Evolutionary conservation across 2,797 vertebrate species (phyloP), one percentile per base, ranked within the genome.

Genomic region (Sebastes paucispinis): DNA sequence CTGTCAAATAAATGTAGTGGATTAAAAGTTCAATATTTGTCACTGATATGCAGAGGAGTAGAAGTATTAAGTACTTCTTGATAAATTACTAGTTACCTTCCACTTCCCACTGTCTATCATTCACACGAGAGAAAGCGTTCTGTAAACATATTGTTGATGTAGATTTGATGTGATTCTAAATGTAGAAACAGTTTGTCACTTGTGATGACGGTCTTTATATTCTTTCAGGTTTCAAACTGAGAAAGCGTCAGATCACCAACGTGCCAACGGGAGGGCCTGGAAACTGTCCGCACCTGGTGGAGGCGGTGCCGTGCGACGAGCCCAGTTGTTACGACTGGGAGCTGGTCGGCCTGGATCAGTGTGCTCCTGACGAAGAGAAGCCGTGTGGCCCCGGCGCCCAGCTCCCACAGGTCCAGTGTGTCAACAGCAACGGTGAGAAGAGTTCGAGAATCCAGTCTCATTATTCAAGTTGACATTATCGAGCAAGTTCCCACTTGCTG

Each of bases 301-400:
- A 99, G 95, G 97, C 97, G 47, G 95, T 99, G 79, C 97, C 98
- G 0, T 99, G 98, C 72, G 98, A 99, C 5, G 97, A 99, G 39
- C 98, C 98, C 12, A 95, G 94, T 16, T 99, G 98, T 83, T 97
- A 96, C 6, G 92, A 95, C 60, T 99, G 98, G 98, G 95, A 92
- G 57, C 91, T 97, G 43, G 75, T 92, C 8, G 89, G 94, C 36
- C 91, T 99, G 29, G 96, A 97, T 36, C 93, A 94, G 59, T 99
- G 98, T 27, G 74, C 97, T 36, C 97, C 98, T 0, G 96, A 94
- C 3, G 96, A 96, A 0, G 96, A 94, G 63, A 96, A 91, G 77
- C 88, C 91, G 0, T 99, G 98, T 55, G 98, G 98, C 4, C 91
- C 96, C 0, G 98, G 98, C 4, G 91, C 95, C 0, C 98, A 97